phyloP scores from a whole-genome alignment of 2,113 vertebrate species.

The Panthera leo region DNA sequence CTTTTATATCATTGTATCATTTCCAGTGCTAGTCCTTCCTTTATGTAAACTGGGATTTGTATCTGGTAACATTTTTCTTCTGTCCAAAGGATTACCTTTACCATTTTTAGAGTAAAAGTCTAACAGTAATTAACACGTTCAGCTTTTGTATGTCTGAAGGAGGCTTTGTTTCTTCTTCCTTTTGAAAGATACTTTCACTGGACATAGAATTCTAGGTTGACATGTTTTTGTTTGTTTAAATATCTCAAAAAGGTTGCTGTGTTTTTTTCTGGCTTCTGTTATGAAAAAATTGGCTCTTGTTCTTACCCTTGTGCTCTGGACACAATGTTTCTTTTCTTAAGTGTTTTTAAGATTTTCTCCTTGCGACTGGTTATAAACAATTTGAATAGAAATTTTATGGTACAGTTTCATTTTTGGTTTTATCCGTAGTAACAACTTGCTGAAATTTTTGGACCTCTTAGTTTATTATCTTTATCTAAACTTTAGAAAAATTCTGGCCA shows the following conservation, averaged over 20 bases:
- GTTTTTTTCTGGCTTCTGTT: not conserved
- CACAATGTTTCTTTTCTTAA: not conserved
- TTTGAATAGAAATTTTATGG: not conserved
- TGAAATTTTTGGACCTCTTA: not conserved
- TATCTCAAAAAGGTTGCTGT: not conserved
- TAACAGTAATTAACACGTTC: not conserved
- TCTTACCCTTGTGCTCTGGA: not conserved
- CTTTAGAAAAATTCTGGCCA: not conserved
- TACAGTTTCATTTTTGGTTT: not conserved
- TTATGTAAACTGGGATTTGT: not conserved
- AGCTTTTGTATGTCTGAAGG: not conserved
- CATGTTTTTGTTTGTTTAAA: slow-evolving; percentile 22
- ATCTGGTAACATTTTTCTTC: not conserved
- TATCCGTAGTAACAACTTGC: not conserved
- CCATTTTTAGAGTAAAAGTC: not conserved
- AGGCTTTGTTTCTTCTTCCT: not conserved
- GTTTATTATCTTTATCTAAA: not conserved
- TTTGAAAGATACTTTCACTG: not conserved
- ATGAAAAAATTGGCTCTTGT: not conserved
- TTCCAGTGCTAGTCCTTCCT: not conserved
- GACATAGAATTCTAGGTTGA: not conserved
- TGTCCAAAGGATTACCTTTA: not conserved
- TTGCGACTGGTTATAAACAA: not conserved
- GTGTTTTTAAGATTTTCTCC: not conserved
- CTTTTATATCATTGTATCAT: not conserved